These are phyloP conservation scores for Macropodus opercularis DNA, from an alignment of 2,797 vertebrate species.

Conservation along the genomic window DNA sequence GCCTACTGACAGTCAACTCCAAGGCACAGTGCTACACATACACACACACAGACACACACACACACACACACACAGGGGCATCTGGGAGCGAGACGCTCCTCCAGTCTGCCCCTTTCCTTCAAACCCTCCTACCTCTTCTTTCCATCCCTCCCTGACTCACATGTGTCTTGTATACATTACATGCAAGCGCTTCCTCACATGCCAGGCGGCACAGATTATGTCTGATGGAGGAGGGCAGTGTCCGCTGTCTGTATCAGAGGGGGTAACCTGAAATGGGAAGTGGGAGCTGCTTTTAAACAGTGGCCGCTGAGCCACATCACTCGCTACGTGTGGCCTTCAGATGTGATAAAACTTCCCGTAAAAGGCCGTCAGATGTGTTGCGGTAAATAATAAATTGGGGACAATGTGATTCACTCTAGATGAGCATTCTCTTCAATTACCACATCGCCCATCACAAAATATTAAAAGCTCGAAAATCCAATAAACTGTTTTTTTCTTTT, in stretches of 20 bases:
- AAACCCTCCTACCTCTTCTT: constrained; percentile 50
- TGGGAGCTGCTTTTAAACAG: constrained; percentile 34
- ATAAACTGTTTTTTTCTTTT: background rate
- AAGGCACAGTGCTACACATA: constrained; percentile 29
- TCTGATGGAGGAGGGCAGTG: constrained; percentile 33
- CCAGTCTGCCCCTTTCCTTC: constrained; percentile 60
- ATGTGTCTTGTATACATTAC: constrained; percentile 56
- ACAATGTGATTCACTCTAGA: background rate
- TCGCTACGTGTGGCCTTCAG: background rate
- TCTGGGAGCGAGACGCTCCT: constrained; percentile 65
- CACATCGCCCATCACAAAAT: background rate
- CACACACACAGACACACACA: constrained; percentile 37
- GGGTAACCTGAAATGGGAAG: constrained; percentile 27
- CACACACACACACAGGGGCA: constrained; percentile 59
- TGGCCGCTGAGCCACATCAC: constrained; percentile 30
- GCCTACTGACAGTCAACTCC: constrained; percentile 81
- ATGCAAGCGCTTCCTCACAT: constrained; percentile 61
- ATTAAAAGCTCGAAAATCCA: background rate
- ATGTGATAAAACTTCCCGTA: constrained; percentile 4
- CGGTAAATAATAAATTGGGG: background rate
- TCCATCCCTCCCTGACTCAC: constrained; percentile 42
- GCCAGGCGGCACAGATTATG: constrained; percentile 53
- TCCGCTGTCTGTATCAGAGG: constrained; percentile 43
- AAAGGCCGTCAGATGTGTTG: constrained; percentile 7
- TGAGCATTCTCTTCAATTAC: background rate